Percentiles rank a stretch among this genome's conserved stretches.
phyloP scores from a whole-genome alignment of 2,888 invertebrate species.

The Leptinotarsa rubiginosa region DNA sequence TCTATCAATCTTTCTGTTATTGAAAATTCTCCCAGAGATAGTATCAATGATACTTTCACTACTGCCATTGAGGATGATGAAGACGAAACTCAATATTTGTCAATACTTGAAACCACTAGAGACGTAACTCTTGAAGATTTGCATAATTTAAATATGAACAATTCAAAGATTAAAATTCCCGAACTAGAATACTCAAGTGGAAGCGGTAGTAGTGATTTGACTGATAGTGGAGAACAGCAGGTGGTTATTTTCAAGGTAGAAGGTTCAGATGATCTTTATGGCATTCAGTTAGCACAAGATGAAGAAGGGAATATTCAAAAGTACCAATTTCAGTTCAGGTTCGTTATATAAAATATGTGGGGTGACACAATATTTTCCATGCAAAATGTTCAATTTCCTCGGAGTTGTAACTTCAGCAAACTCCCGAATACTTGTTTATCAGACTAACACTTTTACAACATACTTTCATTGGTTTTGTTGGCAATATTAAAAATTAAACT shows the following conservation, averaged over 20 bases:
- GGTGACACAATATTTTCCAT: no score
- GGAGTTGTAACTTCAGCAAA: no score
- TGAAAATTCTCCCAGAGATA: slow-evolving; percentile 46
- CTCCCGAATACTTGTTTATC: no score
- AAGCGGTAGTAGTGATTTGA: slow-evolving; percentile 28
- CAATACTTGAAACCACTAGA: slow-evolving; percentile 58
- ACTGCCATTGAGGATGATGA: slow-evolving; percentile 58
- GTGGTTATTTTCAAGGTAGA: slow-evolving; percentile 61
- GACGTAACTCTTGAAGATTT: slow-evolving; percentile 55
- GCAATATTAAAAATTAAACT: no score
- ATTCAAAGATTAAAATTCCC: slow-evolving; percentile 44
- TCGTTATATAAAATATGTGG: slow-evolving; percentile 21
- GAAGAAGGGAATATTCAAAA: slow-evolving; percentile 63
- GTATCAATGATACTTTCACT: slow-evolving; percentile 58
- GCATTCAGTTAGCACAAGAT: slow-evolving; percentile 62
- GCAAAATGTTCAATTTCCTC: no score
- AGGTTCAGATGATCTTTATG: slow-evolving; percentile 63
- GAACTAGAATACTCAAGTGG: slow-evolving; percentile 43
- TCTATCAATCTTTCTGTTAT: slow-evolving; percentile 34
- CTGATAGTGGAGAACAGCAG: slow-evolving; percentile 49
- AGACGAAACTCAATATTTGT: slow-evolving; percentile 61
- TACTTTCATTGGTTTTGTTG: no score
- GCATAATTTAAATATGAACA: slow-evolving; percentile 46
- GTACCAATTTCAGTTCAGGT: slow-evolving; percentile 64
- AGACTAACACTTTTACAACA: no score